Percentiles rank a stretch among this genome's conserved stretches.
Evolutionary conservation across 2,797 vertebrate species (phyloP).

Genomic region (Alectoris magna): DNA sequence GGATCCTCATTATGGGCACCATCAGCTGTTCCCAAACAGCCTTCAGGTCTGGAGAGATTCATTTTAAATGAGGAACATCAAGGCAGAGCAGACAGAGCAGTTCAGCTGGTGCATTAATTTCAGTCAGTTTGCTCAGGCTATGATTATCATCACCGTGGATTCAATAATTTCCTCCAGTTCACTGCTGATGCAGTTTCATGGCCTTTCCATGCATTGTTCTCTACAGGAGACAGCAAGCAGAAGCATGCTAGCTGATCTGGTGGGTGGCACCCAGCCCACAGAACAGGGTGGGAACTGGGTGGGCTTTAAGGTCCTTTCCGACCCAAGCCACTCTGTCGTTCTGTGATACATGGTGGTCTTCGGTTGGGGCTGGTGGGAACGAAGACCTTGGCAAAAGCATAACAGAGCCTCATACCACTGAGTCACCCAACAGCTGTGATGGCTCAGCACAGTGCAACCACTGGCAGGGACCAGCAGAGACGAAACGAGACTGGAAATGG

Average conservation of each 20-base stretch:
- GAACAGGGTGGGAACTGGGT: neutral
- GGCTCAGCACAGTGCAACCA: neutral
- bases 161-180: slow-evolving; percentile 34
- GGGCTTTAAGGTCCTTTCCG: neutral
- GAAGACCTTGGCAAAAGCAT: neutral
- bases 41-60: slow-evolving; percentile 67
- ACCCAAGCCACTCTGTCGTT: neutral
- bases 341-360: neutral
- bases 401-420: neutral
- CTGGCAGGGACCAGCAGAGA: neutral
- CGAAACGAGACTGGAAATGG: neutral
- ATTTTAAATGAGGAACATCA: slow-evolving; percentile 63
- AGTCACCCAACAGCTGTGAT: neutral
- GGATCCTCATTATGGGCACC: slow-evolving; percentile 62
- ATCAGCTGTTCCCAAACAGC: slow-evolving; percentile 72
- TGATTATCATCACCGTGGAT: slow-evolving; percentile 18
- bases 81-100: slow-evolving; percentile 33
- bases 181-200: neutral
- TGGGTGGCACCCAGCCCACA: too few species aligned
- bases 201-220: neutral
- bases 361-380: neutral
- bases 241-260: neutral
- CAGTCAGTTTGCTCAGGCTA: slow-evolving; percentile 46
- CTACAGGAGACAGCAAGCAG: neutral
- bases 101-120: slow-evolving; percentile 68